Conservation (phyloP, 1,140 invertebrate species). For the Pseudoatta argentina region DNA sequence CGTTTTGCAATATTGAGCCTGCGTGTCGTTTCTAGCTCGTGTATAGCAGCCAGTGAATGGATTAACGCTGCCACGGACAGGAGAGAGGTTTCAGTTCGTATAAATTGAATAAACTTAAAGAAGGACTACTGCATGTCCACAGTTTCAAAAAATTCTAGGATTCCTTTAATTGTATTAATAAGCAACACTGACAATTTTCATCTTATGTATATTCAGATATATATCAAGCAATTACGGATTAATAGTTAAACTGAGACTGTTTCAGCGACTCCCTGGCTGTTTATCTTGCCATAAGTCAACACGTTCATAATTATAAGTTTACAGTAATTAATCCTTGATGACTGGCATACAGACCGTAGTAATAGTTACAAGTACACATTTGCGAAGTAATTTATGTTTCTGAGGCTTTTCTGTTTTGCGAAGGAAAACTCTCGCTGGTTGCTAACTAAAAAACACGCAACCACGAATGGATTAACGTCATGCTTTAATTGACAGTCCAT, state of each 20-base stretch:
- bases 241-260: background rate
- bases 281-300: conserved; percentile 12
- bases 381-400: conserved; percentile 55
- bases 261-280: conserved; percentile 21
- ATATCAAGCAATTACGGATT: background rate
- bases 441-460: conserved; percentile 27
- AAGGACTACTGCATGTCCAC: background rate
- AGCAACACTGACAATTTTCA: background rate
- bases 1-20: conserved; percentile 52
- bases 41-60: conserved; percentile 34
- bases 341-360: conserved; percentile 1
- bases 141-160: conserved; percentile 3
- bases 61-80: conserved; percentile 28
- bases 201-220: background rate
- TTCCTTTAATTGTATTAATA: background rate
- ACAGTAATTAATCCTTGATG: conserved; percentile 44
- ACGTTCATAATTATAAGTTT: conserved; percentile 32
- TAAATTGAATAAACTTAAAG: conserved; percentile 20
- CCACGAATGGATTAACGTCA: conserved; percentile 61
- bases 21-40: conserved; percentile 27
- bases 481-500: conserved; percentile 63
- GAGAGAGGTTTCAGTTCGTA: background rate
- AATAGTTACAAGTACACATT: conserved; percentile 31
- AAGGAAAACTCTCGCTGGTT: conserved; percentile 17
- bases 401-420: conserved; percentile 37